These are phyloP conservation scores for Cephus sareptanus DNA, from an alignment of 2,888 invertebrate species.

Conservation along the genomic window DNA sequence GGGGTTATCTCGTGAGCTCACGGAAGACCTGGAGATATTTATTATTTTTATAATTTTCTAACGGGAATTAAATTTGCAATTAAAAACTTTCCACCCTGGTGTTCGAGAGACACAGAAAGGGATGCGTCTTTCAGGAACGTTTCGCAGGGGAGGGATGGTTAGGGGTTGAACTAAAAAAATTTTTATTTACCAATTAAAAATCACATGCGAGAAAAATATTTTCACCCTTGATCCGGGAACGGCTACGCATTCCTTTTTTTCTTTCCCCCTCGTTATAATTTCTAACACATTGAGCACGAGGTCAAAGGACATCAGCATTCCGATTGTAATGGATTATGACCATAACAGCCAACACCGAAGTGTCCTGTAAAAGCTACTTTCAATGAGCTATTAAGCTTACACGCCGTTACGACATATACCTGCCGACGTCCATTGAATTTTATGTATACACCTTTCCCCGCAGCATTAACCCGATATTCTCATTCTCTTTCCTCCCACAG, in stretches of 20 bases:
- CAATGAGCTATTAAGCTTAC: constrained; percentile 23
- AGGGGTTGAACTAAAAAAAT: neutral
- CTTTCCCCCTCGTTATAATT: neutral
- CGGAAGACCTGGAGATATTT: neutral
- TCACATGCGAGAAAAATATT: neutral
- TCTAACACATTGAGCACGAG: neutral
- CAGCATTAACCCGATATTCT: neutral
- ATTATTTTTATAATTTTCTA: neutral
- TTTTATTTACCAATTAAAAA: neutral
- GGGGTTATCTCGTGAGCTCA: neutral
- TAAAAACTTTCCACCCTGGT: neutral
- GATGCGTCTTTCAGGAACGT: neutral
- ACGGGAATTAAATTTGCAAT: neutral
- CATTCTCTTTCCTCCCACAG: neutral
- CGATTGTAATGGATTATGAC: neutral
- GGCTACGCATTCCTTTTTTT: neutral
- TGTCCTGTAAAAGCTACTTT: constrained; percentile 23
- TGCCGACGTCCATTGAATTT: constrained; percentile 23
- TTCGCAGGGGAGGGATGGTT: too few species aligned
- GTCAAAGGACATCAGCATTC: neutral
- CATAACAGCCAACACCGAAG: neutral
- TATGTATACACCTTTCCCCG: neutral
- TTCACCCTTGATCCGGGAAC: neutral
- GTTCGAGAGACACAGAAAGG: neutral
- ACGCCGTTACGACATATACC: constrained; percentile 23